Base-by-base conservation (phyloP, 2,113 vertebrate genomes). In the Epinephelus cyanopodus region DNA sequence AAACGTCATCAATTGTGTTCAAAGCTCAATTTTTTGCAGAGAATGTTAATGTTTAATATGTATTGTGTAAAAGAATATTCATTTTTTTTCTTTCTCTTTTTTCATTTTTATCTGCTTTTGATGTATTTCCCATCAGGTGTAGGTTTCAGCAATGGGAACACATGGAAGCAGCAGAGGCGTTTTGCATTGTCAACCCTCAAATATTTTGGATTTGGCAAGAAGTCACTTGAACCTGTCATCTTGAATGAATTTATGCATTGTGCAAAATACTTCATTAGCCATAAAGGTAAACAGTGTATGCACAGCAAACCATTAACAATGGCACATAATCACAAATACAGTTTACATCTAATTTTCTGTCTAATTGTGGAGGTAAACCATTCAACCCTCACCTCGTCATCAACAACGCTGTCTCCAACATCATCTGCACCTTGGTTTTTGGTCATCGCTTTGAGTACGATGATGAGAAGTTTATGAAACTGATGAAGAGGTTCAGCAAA, bases 371-470 rank as follows among this genome's bases (percentile, higher is more conserved):
- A 94, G 90, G 77, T 6, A 79, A 85, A 21, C 79, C 84, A 7
- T 85, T 90, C 70, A 74, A 96, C 56, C 95, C 97, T 54, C 94
- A 95, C 21, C 92, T 95, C 17, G 91, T 93, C 62, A 91, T 97
- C 1, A 97, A 96, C 48, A 93, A 92, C 0, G 92, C 94, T 27
- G 94, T 97, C 83, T 95, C 95, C 0, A 97, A 97, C 74, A 93
- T 97, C 74, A 97, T 97, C 89, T 97, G 95, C 63, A 95, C 93
- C 13, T 79, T 97, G 92, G 95, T 95, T 61, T 97, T 96, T 69
- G 96, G 96, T n/a, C 89, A 89, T 29, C 94, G 95, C 71, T 97
- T 96, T 2, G 94, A 97, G 8, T 96, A 97, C 64, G 45, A 85
- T 2, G 94, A 97, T 72, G 65, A 54, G 53, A 56, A 27, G 53